phyloP scores from a whole-genome alignment of 2,113 vertebrate species.

The Saimiri boliviensis region DNA sequence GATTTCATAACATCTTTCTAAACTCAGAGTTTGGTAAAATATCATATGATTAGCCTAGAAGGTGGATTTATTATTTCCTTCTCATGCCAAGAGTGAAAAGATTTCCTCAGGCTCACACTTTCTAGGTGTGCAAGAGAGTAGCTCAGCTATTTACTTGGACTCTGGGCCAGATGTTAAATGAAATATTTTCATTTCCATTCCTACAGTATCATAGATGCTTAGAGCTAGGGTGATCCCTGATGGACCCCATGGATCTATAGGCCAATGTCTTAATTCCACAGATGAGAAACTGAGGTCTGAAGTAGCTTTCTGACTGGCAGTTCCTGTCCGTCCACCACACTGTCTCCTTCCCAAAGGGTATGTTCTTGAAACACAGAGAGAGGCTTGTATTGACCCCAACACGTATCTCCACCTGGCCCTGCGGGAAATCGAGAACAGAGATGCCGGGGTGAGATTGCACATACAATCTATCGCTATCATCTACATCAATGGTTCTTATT shows the following conservation, averaged over 20 bases:
- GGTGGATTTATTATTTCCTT: neutral
- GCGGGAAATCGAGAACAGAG: neutral
- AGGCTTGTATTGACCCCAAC: rapidly evolving
- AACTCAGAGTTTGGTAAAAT: slow-evolving; percentile 12
- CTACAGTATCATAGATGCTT: neutral
- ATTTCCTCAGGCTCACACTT: neutral
- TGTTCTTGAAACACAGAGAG: neutral
- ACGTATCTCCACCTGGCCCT: rapidly evolving
- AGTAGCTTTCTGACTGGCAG: neutral
- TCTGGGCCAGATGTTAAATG: slow-evolving; percentile 3
- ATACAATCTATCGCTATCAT: neutral
- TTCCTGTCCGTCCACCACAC: neutral
- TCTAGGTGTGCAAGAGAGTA: neutral
- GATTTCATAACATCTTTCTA: slow-evolving; percentile 23
- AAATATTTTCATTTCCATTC: neutral
- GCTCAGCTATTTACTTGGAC: neutral
- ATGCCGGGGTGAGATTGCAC: neutral
- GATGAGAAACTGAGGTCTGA: neutral
- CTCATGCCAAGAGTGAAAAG: neutral
- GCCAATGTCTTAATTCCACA: neutral
- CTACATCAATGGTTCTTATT: neutral
- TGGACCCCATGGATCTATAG: neutral
- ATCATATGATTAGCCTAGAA: neutral
- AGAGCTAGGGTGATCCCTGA: neutral
- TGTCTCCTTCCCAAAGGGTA: neutral